A percentile compares a stretch with the other conserved stretches of the same genome.
These are phyloP conservation scores for Brachionus sp. DNA, from an alignment of 1,140 invertebrate genomes.

Conservation along the genomic window DNA sequence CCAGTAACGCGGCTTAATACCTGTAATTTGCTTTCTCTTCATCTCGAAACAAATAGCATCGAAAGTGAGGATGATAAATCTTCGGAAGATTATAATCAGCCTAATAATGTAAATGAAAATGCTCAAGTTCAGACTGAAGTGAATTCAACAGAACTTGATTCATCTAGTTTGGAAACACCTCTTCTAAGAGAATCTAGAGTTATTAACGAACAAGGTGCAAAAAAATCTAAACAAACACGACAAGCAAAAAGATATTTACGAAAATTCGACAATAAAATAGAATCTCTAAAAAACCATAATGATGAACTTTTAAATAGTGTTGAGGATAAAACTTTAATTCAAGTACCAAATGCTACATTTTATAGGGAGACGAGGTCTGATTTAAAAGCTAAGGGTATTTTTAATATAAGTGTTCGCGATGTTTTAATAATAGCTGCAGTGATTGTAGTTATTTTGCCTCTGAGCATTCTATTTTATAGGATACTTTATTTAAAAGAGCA, in stretches of 20 bases:
- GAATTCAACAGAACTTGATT: not conserved
- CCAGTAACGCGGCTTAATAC: not conserved
- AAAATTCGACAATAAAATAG: slow-evolving; percentile 30
- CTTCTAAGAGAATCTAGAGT: not conserved
- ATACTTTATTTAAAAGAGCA: slow-evolving; percentile 39
- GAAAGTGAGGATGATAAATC: slow-evolving; percentile 42
- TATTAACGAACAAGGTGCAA: not conserved
- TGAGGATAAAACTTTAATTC: not conserved
- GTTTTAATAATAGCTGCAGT: slow-evolving; percentile 25
- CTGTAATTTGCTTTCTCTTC: not conserved
- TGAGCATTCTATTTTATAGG: slow-evolving; percentile 22
- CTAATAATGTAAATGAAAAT: not conserved
- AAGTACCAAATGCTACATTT: not conserved
- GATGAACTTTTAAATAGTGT: not conserved
- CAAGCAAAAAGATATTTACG: slow-evolving; percentile 24
- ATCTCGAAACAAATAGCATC: slow-evolving; percentile 7
- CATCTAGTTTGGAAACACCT: not conserved
- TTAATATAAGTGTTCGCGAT: slow-evolving; percentile 29
- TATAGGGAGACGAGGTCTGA: not conserved
- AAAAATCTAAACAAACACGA: not conserved
- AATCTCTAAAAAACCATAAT: slow-evolving; percentile 21
- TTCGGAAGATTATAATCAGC: not conserved
- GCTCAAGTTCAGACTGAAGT: not conserved
- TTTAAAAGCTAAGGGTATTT: not conserved
- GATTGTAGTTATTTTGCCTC: slow-evolving; percentile 27